Evolutionary conservation across 2,113 vertebrate genomes (phyloP).

Genomic region (Phylloscopus trochiloides): DNA sequence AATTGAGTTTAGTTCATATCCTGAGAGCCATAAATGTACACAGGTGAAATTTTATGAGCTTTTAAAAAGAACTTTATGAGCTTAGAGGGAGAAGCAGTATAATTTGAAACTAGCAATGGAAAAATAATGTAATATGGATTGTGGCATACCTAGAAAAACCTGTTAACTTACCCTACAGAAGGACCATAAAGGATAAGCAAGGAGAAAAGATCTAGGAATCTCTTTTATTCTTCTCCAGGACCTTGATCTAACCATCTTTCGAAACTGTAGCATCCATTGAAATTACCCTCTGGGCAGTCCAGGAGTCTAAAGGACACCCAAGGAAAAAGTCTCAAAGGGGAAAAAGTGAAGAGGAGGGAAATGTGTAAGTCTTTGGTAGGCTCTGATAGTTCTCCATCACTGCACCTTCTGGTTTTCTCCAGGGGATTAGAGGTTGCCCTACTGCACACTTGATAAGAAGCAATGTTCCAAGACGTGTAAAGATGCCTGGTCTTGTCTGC

Average conservation of each 20-base stretch:
- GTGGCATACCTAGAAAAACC: conserved; percentile 63
- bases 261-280: not conserved
- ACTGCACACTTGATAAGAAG: not conserved
- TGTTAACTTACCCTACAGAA: conserved; percentile 39
- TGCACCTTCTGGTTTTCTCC: not conserved
- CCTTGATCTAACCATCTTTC: not conserved
- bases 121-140: conserved; percentile 74
- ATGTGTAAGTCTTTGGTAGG: not conserved
- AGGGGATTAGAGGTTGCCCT: not conserved
- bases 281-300: not conserved
- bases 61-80: conserved; percentile 77
- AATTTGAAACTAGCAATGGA: conserved; percentile 74
- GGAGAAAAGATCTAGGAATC: not conserved
- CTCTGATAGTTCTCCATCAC: not conserved
- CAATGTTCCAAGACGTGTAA: not conserved
- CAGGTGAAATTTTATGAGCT: conserved; percentile 78
- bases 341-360: not conserved
- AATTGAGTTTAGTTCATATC: conserved; percentile 70
- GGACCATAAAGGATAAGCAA: not conserved
- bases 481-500: not conserved
- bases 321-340: not conserved
- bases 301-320: not conserved
- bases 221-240: not conserved
- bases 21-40: conserved; percentile 74
- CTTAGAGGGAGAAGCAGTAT: conserved; percentile 70